phyloP scores from a whole-genome alignment of 2,113 vertebrate species.

The Crotalus viridis region DNA sequence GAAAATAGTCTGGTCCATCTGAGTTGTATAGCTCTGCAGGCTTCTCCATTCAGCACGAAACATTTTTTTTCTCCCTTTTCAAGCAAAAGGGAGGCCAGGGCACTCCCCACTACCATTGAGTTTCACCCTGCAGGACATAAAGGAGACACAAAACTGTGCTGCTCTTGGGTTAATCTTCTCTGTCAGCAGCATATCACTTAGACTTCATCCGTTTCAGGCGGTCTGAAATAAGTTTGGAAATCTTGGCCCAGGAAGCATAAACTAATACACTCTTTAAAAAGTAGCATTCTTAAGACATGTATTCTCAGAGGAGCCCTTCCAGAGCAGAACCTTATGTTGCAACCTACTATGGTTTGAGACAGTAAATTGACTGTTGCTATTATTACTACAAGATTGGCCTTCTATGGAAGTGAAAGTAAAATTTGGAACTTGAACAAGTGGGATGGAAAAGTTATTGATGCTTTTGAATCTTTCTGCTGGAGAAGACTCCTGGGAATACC shows the following conservation, averaged over 20 bases:
- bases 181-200: not conserved
- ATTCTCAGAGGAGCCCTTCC: not conserved
- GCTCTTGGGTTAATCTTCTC: not conserved
- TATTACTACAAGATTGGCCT: not conserved
- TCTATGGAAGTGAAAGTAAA: not conserved
- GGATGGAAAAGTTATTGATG: not conserved
- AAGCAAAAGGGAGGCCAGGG: not conserved
- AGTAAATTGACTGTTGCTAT: not conserved
- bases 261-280: not conserved
- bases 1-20: constrained; percentile 14
- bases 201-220: not conserved
- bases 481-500: not conserved
- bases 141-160: not conserved
- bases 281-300: not conserved
- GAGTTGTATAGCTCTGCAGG: not conserved
- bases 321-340: not conserved
- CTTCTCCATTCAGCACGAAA: not conserved
- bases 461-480: not conserved
- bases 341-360: not conserved
- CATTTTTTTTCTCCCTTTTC: not conserved
- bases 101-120: not conserved
- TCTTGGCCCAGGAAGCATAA: not conserved
- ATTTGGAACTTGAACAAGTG: not conserved
- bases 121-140: not conserved
- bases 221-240: not conserved